phyloP scores from a whole-genome alignment of 2,888 invertebrate genomes.

The Bugulina stolonifera region DNA sequence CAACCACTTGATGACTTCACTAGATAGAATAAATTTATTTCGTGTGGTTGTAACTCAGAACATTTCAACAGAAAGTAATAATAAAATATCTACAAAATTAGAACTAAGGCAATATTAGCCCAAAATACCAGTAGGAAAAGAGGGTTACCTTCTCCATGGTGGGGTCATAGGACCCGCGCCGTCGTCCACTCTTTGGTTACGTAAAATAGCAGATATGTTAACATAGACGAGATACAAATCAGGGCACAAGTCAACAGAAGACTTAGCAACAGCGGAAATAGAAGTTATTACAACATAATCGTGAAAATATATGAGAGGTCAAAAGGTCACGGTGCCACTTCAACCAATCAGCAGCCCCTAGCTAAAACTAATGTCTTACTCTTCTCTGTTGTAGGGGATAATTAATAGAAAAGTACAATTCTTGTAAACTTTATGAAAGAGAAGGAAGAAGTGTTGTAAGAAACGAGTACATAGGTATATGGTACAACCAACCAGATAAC shows the following conservation, averaged over 20 bases:
- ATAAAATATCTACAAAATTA: background rate
- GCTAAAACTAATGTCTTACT: background rate
- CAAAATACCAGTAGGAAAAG: background rate
- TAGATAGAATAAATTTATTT: too few relatives aligned
- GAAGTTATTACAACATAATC: background rate
- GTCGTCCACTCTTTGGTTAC: constrained; percentile 16
- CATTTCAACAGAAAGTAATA: background rate
- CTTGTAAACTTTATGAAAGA: background rate
- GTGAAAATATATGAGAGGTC: background rate
- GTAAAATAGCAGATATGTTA: too few relatives aligned
- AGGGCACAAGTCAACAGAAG: background rate
- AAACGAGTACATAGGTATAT: too few relatives aligned
- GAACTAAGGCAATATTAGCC: too few relatives aligned
- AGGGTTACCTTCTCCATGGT: background rate
- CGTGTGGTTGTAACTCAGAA: background rate
- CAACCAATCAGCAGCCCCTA: too few relatives aligned
- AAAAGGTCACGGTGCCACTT: background rate
- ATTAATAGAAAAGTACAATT: background rate
- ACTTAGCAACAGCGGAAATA: background rate
- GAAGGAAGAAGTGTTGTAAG: background rate
- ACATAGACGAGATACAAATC: too few relatives aligned
- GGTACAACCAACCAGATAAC: too few relatives aligned
- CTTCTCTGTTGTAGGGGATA: background rate
- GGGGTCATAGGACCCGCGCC: background rate
- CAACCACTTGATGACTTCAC: too few relatives aligned